Evolutionary conservation across 92 coral and sea anemone species (phyloP), one percentile per base, ranked within the genome.

Genomic region (Diadumene lineata): DNA sequence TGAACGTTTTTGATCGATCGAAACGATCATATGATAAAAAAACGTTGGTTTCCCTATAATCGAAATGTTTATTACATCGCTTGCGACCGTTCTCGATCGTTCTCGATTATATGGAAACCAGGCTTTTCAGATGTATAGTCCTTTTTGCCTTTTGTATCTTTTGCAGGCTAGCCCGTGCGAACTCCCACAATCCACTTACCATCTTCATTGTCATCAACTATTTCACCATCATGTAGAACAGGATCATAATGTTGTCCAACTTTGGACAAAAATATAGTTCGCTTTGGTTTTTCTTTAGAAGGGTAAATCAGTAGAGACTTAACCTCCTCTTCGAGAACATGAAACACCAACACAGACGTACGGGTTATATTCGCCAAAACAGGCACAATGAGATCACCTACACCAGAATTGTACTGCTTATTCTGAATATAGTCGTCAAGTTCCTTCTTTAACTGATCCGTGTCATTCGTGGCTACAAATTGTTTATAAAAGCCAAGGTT

Each of bases 181-280:
- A n/a, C n/a, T n/a, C n/a, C n/a, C n/a, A n/a, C n/a, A n/a, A n/a
- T n/a, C n/a, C n/a, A 28, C 62, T 82, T 31, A 48, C 31, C 71
- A 68, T 77, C 66, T 7, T 60, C 32, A 22, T 33, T 53, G 24
- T 15, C 4, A 15, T 16, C 24, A 53, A 3, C 24, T 13, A 3
- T 15, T 16, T 15, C 24, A 3, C 19, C 60, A 15, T 9, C 60
- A 2, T 79, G 8, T n/a, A 79, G 64, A 24, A 79, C 28, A n/a
- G 84, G 71, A 9, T 79, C 84, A 60, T 78, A 78, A 38, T 79
- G 84, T 61, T 79, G 84, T 30, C 84, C 84, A 34, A 71, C 66
- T 60, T 79, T 79, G 56, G 79, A 73, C 19, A 79, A 79, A 31
- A 70, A 60, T 55, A 79, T 60, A 10, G 57, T 78, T 7, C 68